Conservation (phyloP, 2,113 vertebrate species). For the Coturnix japonica region DNA sequence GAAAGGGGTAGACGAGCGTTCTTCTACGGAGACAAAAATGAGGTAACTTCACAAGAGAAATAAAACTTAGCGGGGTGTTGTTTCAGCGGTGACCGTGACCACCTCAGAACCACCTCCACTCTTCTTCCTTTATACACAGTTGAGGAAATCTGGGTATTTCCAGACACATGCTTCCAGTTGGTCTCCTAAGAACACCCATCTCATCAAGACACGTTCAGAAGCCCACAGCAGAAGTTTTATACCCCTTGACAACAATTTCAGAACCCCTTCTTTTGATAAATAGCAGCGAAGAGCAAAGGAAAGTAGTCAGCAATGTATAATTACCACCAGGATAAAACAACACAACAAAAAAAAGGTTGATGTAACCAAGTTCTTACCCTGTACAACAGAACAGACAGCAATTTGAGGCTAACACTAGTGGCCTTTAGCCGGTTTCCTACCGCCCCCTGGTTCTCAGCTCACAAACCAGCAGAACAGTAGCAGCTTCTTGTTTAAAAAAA, state of each 20-base stretch:
- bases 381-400: conserved; percentile 56
- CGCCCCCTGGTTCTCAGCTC: conserved; percentile 13
- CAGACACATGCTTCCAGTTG: background rate
- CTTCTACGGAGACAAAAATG: conserved; percentile 27
- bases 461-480: conserved; percentile 59
- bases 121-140: background rate
- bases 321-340: conserved; percentile 68
- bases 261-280: conserved; percentile 53
- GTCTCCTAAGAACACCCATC: background rate
- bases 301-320: conserved; percentile 42
- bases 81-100: background rate
- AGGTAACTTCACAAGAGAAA: conserved; percentile 41
- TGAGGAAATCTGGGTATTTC: background rate
- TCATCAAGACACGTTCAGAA: background rate
- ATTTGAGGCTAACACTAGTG: conserved; percentile 54
- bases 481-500: conserved; percentile 31
- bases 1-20: background rate
- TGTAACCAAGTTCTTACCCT: conserved; percentile 38
- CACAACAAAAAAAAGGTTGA: background rate
- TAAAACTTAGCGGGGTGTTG: background rate
- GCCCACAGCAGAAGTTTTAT: background rate
- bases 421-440: conserved; percentile 42
- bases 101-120: background rate
- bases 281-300: conserved; percentile 65
- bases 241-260: conserved; percentile 7